A percentile compares a stretch with the other conserved stretches of the same genome.
Conservation (phyloP, 2,797 vertebrate species). For the Cichlasoma orientale region DNA sequence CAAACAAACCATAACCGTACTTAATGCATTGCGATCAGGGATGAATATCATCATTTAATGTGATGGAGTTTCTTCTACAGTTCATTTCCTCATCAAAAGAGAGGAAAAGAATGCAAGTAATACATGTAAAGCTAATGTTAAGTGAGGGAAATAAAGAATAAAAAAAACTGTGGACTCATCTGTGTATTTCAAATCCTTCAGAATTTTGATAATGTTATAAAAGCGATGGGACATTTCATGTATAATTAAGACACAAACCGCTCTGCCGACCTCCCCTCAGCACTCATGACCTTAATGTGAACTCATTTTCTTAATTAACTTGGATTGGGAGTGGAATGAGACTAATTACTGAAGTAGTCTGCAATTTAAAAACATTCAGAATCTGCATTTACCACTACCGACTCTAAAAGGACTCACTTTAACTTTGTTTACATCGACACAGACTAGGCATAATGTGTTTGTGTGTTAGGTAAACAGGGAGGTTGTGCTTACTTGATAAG, state of each 20-base stretch:
- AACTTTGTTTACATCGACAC: conserved; percentile 28
- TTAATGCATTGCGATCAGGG: neutral
- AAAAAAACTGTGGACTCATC: neutral
- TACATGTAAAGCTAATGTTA: neutral
- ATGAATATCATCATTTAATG: neutral
- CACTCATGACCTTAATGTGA: conserved; percentile 38
- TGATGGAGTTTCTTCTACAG: neutral
- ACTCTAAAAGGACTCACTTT: neutral
- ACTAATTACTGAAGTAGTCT: conserved; percentile 50
- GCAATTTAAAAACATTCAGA: conserved; percentile 32
- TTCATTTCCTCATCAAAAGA: neutral
- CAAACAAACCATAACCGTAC: neutral
- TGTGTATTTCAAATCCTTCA: neutral
- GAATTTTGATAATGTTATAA: neutral
- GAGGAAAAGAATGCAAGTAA: neutral
- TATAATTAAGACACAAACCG: conserved; percentile 33
- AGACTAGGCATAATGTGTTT: conserved; percentile 29
- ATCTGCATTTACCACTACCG: conserved; percentile 22
- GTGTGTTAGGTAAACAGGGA: conserved; percentile 42
- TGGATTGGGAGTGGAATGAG: conserved; percentile 23
- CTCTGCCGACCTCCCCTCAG: conserved; percentile 5
- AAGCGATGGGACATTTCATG: neutral
- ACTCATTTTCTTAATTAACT: conserved; percentile 56
- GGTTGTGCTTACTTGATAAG: conserved; percentile 10
- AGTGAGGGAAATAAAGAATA: neutral